phyloP scores from a whole-genome alignment of 2,888 invertebrate species.

The Hypolimnas misippus region DNA sequence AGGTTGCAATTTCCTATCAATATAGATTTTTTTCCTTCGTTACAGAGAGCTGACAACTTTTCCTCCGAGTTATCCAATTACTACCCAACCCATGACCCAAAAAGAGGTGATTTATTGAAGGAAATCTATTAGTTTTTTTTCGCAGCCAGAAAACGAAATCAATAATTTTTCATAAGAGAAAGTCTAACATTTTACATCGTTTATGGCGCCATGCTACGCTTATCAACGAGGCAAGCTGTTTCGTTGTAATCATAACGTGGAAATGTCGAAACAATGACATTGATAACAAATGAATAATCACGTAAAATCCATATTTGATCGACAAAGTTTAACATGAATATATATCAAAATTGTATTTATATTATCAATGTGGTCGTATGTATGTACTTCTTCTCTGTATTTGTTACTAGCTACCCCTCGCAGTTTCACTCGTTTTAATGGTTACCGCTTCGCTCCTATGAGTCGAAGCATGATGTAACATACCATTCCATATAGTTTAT shows the following conservation, averaged over 20 bases:
- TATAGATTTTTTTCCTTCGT: slow-evolving; percentile 26
- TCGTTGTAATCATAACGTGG: background rate
- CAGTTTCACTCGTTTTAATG: too few species aligned
- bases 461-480: too few species aligned
- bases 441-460: too few species aligned
- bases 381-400: too few species aligned
- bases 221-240: background rate
- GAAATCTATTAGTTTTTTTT: slow-evolving; percentile 10
- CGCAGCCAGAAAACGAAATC: slow-evolving; percentile 1
- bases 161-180: background rate
- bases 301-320: background rate
- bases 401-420: too few species aligned
- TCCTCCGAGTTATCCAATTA: slow-evolving; percentile 31
- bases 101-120: slow-evolving; percentile 33
- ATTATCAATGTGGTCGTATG: too few species aligned
- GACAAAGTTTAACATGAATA: background rate
- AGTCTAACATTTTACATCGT: background rate
- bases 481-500: too few species aligned
- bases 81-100: slow-evolving; percentile 27
- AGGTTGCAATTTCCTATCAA: slow-evolving; percentile 8
- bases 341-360: too few species aligned
- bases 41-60: slow-evolving; percentile 16
- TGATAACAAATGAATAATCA: slow-evolving; percentile 9
- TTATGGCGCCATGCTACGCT: background rate
- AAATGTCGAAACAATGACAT: slow-evolving; percentile 7